Percentiles rank a stretch among this genome's conserved stretches.
Evolutionary conservation across 2,888 invertebrate species (phyloP).

Genomic region (Yponomeuta plumbellus): DNA sequence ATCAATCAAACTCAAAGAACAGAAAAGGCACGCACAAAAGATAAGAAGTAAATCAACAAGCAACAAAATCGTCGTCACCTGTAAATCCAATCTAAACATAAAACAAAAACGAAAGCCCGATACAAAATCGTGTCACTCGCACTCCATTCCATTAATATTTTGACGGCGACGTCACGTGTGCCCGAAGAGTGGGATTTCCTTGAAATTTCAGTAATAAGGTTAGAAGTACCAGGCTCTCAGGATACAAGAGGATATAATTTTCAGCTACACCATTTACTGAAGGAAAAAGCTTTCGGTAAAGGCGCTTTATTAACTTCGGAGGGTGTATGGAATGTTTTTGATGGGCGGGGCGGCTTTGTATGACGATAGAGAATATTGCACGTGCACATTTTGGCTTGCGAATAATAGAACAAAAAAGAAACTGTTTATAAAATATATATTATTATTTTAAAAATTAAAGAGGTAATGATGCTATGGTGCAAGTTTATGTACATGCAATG

Average conservation of each 20-base stretch:
- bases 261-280: conserved; percentile 5
- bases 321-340: background rate
- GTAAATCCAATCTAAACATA: too few relatives aligned
- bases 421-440: background rate
- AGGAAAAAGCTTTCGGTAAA: background rate
- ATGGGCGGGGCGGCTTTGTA: background rate
- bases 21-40: too few relatives aligned
- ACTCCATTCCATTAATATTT: background rate
- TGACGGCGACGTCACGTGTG: background rate
- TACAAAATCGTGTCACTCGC: background rate
- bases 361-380: background rate
- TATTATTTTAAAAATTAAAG: background rate
- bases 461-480: too few relatives aligned
- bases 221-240: conserved; percentile 61
- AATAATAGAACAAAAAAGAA: background rate
- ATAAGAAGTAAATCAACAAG: too few relatives aligned
- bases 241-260: conserved; percentile 27
- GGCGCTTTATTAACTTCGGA: background rate
- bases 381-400: background rate
- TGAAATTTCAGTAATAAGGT: conserved; percentile 74
- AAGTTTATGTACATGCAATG: too few relatives aligned
- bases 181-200: conserved; percentile 40
- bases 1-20: too few relatives aligned
- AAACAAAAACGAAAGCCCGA: background rate
- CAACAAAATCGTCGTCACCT: too few relatives aligned